Conservation (phyloP, 2,888 invertebrate species). For the Liposcelis brunnea region DNA sequence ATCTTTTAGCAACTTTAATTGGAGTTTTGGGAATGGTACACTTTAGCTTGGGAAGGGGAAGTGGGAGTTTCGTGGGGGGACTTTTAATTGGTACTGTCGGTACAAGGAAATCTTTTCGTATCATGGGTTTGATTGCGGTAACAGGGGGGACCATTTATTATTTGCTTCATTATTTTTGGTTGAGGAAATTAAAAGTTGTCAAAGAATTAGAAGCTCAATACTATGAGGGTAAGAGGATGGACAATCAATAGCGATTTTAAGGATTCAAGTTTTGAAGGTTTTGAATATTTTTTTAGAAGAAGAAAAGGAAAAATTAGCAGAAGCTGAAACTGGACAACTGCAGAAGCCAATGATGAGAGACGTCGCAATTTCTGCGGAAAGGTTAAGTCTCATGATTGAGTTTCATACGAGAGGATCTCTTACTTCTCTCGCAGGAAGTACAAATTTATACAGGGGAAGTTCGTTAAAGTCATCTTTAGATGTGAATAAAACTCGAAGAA, state of each 20-base stretch:
- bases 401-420: slow-evolving; percentile 60
- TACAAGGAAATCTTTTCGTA: slow-evolving; percentile 57
- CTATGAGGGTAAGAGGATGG: neutral
- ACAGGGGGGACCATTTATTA: slow-evolving; percentile 53
- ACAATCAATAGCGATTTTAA: neutral
- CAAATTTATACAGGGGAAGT: neutral
- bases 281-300: neutral
- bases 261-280: no score
- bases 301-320: neutral
- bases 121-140: slow-evolving; percentile 59
- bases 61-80: slow-evolving; percentile 66
- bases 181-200: slow-evolving; percentile 28
- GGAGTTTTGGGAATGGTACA: slow-evolving; percentile 78
- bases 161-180: slow-evolving; percentile 51
- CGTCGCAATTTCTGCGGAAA: slow-evolving; percentile 52
- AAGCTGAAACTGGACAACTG: slow-evolving; percentile 18
- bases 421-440: slow-evolving; percentile 42
- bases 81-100: slow-evolving; percentile 56
- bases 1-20: slow-evolving; percentile 66
- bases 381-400: slow-evolving; percentile 54
- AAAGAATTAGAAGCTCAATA: slow-evolving; percentile 4
- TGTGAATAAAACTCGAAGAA: neutral
- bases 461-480: neutral
- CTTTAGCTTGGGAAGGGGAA: slow-evolving; percentile 71
- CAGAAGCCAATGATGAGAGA: slow-evolving; percentile 45